phyloP scores from a whole-genome alignment of 2,888 invertebrate species.

The Geophilus truncorum region DNA sequence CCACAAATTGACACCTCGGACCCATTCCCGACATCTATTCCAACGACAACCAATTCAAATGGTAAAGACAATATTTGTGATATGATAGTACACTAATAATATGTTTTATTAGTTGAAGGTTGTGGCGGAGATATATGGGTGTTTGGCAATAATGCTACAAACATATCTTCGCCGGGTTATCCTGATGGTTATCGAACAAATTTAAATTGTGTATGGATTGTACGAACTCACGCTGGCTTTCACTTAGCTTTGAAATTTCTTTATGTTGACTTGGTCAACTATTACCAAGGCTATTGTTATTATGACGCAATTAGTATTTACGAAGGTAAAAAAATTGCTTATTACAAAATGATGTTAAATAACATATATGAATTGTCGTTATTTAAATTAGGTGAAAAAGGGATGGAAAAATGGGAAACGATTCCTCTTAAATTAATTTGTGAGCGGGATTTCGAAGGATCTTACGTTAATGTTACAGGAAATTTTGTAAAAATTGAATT shows the following conservation, averaged over 20 bases:
- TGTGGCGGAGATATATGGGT: neutral
- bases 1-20: neutral
- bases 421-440: neutral
- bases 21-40: neutral
- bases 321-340: slow-evolving; percentile 49
- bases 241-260: slow-evolving; percentile 46
- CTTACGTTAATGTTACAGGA: neutral
- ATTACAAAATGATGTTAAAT: neutral
- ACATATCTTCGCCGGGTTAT: slow-evolving; percentile 63
- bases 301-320: slow-evolving; percentile 62
- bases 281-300: slow-evolving; percentile 53
- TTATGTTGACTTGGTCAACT: slow-evolving; percentile 54
- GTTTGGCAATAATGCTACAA: slow-evolving; percentile 39
- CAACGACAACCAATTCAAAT: neutral
- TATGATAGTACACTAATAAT: too few relatives aligned
- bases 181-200: slow-evolving; percentile 58
- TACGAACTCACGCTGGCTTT: slow-evolving; percentile 51
- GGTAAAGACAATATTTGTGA: neutral
- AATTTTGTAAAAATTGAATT: slow-evolving; percentile 61
- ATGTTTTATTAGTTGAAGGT: too few relatives aligned
- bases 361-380: too few relatives aligned
- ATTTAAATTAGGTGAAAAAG: slow-evolving; percentile 9
- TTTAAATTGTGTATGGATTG: slow-evolving; percentile 65
- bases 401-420: neutral
- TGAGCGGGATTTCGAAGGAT: neutral